Evolutionary conservation across 2,888 invertebrate genomes (phyloP).

Genomic region (Phoenoteleia sp.): DNA sequence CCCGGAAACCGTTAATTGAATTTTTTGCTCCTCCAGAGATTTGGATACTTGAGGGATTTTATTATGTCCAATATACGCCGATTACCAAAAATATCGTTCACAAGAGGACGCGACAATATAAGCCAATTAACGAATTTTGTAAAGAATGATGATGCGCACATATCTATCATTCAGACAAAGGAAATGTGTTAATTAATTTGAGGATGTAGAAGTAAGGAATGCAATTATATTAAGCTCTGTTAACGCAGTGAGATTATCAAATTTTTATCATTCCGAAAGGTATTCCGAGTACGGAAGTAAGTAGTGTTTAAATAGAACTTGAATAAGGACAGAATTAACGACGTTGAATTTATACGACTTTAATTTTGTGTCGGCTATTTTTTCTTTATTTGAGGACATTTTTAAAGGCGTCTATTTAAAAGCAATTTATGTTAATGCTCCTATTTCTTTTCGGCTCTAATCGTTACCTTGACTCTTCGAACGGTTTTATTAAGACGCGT

Average conservation of each 20-base stretch:
- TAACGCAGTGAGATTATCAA: conserved; percentile 26
- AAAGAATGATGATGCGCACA: neutral
- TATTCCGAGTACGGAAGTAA: neutral
- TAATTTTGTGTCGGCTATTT: conserved; percentile 2
- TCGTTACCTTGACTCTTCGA: conserved; percentile 9
- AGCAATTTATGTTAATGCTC: neutral
- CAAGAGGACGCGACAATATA: conserved; percentile 9
- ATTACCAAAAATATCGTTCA: conserved; percentile 19
- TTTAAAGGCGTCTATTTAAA: conserved; percentile 8
- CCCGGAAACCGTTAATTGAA: conserved; percentile 61
- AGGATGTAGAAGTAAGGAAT: neutral
- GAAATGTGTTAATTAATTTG: neutral
- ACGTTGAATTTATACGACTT: conserved; percentile 14
- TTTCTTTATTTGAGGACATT: neutral
- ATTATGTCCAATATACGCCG: conserved; percentile 18
- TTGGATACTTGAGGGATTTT: conserved; percentile 40
- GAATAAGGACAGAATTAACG: conserved; percentile 19
- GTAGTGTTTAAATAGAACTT: conserved; percentile 46
- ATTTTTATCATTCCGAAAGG: conserved; percentile 14
- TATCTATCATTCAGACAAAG: neutral
- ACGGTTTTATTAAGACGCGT: conserved; percentile 8
- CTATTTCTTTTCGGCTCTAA: neutral
- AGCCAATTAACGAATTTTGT: conserved; percentile 15
- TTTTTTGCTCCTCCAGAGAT: conserved; percentile 45
- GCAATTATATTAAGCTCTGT: conserved; percentile 20